Conservation (phyloP, 2,888 invertebrate genomes). For the Adelphocoris suturalis region DNA sequence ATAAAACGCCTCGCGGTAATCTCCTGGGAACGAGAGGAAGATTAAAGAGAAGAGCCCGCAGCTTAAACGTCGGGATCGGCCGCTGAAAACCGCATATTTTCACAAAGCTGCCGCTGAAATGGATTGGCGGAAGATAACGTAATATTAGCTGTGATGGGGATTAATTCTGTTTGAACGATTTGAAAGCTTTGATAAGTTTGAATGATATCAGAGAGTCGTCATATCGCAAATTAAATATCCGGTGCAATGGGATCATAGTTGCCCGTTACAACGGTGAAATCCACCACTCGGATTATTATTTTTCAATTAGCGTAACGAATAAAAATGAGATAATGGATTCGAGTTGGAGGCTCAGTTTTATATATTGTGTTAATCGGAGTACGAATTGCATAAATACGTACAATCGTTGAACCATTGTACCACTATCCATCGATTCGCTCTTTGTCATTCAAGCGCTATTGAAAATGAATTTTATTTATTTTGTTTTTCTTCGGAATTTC, state of each 20-base stretch:
- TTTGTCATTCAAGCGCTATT: no score
- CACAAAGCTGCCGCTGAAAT: neutral
- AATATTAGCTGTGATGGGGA: neutral
- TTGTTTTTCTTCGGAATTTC: no score
- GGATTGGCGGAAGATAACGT: constrained; percentile 1
- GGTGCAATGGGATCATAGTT: neutral
- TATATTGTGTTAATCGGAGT: no score
- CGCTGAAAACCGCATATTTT: constrained; percentile 8
- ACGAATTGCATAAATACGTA: no score
- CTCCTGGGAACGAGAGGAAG: constrained; percentile 18
- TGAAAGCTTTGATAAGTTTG: neutral
- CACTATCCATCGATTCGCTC: no score
- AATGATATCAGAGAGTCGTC: neutral
- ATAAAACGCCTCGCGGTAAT: constrained; percentile 32
- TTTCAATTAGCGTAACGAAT: no score
- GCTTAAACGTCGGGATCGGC: neutral
- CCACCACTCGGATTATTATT: no score
- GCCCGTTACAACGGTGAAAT: neutral
- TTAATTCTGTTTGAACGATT: constrained; percentile 1
- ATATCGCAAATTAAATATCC: neutral
- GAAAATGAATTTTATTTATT: no score
- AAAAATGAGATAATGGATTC: no score
- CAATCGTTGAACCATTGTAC: no score
- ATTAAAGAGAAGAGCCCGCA: neutral
- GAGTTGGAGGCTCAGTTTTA: no score